phyloP scores from a whole-genome alignment of 2,113 vertebrate genomes.

The Stegostoma tigrinum region DNA sequence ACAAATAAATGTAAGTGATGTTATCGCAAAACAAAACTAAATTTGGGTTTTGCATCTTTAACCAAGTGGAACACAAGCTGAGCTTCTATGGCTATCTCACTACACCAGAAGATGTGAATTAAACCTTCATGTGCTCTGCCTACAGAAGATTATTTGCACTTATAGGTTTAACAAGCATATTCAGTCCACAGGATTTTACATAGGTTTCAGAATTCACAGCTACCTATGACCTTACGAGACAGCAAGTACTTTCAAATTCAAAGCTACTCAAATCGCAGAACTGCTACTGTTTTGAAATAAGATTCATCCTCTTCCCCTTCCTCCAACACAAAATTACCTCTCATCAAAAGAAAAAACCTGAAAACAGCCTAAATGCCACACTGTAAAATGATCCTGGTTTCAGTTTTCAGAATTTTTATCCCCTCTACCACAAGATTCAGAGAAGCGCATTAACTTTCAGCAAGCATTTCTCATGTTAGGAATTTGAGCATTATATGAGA shows the following conservation, averaged over 20 bases:
- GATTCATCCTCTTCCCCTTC: not conserved
- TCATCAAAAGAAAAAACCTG: not conserved
- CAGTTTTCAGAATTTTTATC: not conserved
- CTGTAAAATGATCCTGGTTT: not conserved
- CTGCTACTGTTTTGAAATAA: not conserved
- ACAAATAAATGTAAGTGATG: not conserved
- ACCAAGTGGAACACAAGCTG: not conserved
- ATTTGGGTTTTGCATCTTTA: not conserved
- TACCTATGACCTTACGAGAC: not conserved
- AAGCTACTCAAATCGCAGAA: not conserved
- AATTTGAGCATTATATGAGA: not conserved
- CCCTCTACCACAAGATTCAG: not conserved
- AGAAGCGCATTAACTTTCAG: not conserved
- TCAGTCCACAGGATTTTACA: not conserved
- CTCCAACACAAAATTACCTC: not conserved
- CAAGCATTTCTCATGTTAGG: not conserved
- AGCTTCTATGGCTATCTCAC: not conserved
- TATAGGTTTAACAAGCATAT: not conserved
- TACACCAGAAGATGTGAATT: not conserved
- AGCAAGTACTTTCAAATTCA: not conserved
- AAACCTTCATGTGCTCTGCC: not conserved
- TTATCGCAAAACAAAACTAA: not conserved
- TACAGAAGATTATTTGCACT: not conserved
- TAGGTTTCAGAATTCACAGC: not conserved
- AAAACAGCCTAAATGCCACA: not conserved